Base-by-base conservation (phyloP, 1,140 invertebrate genomes). In the Leptinotarsa lineolata region DNA sequence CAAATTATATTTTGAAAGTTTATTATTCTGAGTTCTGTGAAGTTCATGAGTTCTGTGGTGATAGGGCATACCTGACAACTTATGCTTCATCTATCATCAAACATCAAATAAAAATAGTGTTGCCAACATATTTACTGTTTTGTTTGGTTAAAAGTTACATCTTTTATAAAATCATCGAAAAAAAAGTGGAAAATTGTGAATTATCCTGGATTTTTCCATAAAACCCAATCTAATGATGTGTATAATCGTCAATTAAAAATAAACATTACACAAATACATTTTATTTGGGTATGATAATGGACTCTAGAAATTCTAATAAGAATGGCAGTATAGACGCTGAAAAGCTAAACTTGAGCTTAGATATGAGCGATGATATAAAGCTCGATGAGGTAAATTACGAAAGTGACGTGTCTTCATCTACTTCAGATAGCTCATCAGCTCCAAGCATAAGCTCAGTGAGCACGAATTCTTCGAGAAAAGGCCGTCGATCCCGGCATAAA, bases 321-420 rank as follows among this genome's bases (percentile, higher is more conserved):
- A 83, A 83, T 79, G 81, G 81, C 68, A 82, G 77, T 79, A 72
- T 80, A 70, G 82, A 83, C 76, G 74, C 80, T 46, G 83, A 84
- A 79, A 85, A 85, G 69, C 75, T 84, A 39, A 84, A 84, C 70
- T 74, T 85, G 15, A 79, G 78, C 67, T 72, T 84, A 16, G 82
- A 84, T 77, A 83, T 84, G 81, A 82, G 81, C 24, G 83, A 85
- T 76, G 81, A 84, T 70, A 83, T 83, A 71, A 83, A 84, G 77
- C 68, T 85, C 63, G 83, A 85, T 61, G 83, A 85, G 74, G 83
- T 85, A 63, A 83, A 84, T 78, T 85, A 85, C 68, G 93, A 95
- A 80, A 94, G 93, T 83, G 93, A 95, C 85, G 92, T 94, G 21
- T 93, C 92, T 48, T 91, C 89, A 58, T 89, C 88, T 59, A 90